Conservation (phyloP, 2,113 vertebrate genomes). For the Chloropsis hardwickii region DNA sequence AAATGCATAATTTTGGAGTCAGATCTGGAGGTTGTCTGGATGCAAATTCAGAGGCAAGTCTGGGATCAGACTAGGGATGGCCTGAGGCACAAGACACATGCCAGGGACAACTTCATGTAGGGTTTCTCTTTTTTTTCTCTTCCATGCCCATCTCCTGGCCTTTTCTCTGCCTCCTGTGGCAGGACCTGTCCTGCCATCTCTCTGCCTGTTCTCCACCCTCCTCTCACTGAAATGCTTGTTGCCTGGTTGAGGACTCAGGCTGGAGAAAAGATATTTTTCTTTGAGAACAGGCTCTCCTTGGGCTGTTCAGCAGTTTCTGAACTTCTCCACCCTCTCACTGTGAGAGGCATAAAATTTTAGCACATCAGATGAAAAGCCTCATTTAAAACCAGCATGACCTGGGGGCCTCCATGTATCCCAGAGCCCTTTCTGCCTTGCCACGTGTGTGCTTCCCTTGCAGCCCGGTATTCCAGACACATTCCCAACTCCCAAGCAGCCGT, state of each 20-base stretch:
- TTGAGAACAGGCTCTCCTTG: not conserved
- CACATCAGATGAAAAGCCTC: not conserved
- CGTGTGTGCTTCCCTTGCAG: fast-evolving
- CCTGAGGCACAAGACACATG: not conserved
- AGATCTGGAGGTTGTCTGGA: not conserved
- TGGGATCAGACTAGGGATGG: not conserved
- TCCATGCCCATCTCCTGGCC: not conserved
- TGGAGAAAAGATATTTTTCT: not conserved
- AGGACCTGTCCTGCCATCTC: not conserved
- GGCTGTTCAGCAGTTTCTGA: not conserved
- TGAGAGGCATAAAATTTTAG: not conserved
- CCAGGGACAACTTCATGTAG: not conserved
- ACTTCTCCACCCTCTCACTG: not conserved
- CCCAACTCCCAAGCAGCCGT: not conserved
- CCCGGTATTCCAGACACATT: not conserved
- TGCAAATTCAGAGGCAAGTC: not conserved
- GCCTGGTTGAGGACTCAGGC: not conserved
- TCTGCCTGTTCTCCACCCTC: not conserved
- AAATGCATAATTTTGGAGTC: not conserved
- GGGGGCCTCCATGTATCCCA: not conserved
- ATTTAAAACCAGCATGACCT: not conserved
- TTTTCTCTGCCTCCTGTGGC: not conserved
- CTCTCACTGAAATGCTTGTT: not conserved
- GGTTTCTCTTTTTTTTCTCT: not conserved
- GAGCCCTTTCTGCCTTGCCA: not conserved